Conservation (phyloP, 2,888 invertebrate genomes). For the Gasteruption jaculator region DNA sequence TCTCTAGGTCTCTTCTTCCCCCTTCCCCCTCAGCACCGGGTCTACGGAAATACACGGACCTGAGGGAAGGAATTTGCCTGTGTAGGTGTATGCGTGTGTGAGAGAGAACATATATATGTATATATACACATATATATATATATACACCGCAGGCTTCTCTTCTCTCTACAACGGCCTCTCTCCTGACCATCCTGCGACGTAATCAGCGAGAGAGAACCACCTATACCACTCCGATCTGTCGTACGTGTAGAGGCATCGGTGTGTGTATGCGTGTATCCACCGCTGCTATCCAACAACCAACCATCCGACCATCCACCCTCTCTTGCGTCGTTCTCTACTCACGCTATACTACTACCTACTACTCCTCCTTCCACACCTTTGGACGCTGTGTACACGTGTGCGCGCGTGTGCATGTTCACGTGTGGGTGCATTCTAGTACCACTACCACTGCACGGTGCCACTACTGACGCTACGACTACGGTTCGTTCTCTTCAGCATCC, state of each 20-base stretch:
- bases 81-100: slow-evolving; percentile 8
- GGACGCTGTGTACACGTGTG: slow-evolving; percentile 19
- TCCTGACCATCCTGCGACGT: slow-evolving; percentile 51
- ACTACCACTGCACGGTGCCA: slow-evolving; percentile 15
- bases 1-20: no score
- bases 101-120: slow-evolving; percentile 8
- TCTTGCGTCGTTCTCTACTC: slow-evolving; percentile 25
- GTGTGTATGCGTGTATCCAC: slow-evolving; percentile 32
- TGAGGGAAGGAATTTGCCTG: slow-evolving; percentile 8
- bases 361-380: slow-evolving; percentile 28
- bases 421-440: slow-evolving; percentile 34
- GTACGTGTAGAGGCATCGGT: slow-evolving; percentile 19
- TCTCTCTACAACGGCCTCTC: slow-evolving; percentile 48
- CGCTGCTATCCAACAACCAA: slow-evolving; percentile 23
- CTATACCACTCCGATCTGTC: slow-evolving; percentile 27
- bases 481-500: slow-evolving; percentile 26
- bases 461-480: slow-evolving; percentile 19
- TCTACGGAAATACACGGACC: no score
- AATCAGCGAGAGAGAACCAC: slow-evolving; percentile 50
- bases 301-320: slow-evolving; percentile 26
- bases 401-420: slow-evolving; percentile 26
- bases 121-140: no score
- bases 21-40: no score
- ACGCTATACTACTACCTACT: slow-evolving; percentile 23
- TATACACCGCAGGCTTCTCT: no score